Conservation (phyloP, 2,113 vertebrate species). For the Calyptomena viridis region DNA sequence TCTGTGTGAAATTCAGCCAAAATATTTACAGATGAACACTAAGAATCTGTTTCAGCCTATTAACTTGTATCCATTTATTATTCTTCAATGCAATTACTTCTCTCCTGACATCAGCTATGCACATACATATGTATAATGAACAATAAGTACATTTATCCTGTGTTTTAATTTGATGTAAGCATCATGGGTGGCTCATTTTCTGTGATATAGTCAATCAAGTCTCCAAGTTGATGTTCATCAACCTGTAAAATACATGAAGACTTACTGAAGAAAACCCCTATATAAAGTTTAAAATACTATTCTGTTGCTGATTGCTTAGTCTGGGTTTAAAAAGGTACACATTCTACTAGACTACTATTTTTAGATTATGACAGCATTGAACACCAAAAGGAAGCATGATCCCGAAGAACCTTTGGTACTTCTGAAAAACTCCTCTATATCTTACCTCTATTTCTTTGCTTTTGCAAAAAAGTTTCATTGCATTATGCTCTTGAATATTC, state of each 20-base stretch:
- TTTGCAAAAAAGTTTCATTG: background rate
- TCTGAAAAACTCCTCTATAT: background rate
- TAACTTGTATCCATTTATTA: background rate
- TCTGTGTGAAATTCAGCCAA: background rate
- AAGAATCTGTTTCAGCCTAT: background rate
- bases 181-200: background rate
- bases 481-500: background rate
- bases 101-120: background rate
- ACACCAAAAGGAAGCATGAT: background rate
- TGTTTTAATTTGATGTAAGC: background rate
- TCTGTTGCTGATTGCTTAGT: background rate
- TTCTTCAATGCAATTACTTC: background rate
- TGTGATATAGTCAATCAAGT: background rate
- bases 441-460: background rate
- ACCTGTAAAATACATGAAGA: background rate
- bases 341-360: background rate
- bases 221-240: background rate
- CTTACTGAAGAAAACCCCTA: background rate
- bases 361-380: background rate
- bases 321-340: background rate
- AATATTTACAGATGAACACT: slow-evolving; percentile 2
- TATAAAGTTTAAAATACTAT: background rate
- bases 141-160: background rate
- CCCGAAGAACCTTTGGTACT: background rate
- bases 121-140: background rate